Evolutionary conservation across 2,113 vertebrate species (phyloP).

Genomic region (Panurus biarmicus): DNA sequence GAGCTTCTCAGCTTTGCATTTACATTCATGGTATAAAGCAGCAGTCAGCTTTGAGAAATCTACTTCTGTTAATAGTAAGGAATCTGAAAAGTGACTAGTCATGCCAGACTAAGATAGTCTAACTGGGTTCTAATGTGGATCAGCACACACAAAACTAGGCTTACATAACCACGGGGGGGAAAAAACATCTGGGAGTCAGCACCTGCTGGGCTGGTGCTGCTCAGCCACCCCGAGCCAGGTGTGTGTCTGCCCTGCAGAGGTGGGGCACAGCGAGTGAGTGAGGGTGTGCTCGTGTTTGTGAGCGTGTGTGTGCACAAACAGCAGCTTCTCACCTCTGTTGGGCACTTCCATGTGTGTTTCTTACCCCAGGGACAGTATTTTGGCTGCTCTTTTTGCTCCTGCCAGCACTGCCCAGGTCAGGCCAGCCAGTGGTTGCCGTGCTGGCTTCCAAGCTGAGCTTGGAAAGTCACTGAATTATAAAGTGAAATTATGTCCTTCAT

Average conservation of each 20-base stretch:
- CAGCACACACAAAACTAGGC: background rate
- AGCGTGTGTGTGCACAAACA: background rate
- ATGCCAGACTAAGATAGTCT: background rate
- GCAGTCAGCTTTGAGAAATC: background rate
- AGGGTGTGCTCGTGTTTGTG: background rate
- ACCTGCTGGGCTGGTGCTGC: too few species aligned
- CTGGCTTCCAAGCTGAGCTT: background rate
- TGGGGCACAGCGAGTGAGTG: background rate
- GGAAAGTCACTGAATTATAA: background rate
- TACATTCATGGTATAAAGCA: background rate
- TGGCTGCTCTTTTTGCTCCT: constrained; percentile 12
- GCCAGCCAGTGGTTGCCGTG: background rate
- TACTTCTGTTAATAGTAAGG: constrained; percentile 1
- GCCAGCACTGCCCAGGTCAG: background rate
- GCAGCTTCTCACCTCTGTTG: background rate
- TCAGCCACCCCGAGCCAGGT: background rate
- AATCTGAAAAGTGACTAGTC: background rate
- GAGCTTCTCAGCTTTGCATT: background rate
- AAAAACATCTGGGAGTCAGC: background rate
- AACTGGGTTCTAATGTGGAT: background rate
- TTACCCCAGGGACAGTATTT: background rate
- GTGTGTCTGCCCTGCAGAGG: background rate
- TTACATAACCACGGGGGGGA: constrained; percentile 5
- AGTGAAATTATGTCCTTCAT: background rate
- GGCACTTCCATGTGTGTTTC: background rate